phyloP scores from a whole-genome alignment of 2,797 vertebrate species.

The Myiotriccus ornatus region DNA sequence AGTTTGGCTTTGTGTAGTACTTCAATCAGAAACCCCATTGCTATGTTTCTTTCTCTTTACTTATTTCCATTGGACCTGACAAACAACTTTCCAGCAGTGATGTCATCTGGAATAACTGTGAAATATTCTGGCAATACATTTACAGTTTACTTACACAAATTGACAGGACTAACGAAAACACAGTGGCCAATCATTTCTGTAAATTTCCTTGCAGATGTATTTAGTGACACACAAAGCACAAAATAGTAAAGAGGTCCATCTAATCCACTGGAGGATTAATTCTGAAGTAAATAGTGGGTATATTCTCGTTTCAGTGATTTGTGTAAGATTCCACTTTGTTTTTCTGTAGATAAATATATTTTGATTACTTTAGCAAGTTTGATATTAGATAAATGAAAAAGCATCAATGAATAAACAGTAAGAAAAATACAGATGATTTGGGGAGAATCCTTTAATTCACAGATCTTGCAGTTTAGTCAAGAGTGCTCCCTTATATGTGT shows the following conservation, averaged over 20 bases:
- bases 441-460: neutral
- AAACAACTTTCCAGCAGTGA: neutral
- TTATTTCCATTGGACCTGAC: neutral
- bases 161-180: neutral
- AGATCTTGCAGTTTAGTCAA: neutral
- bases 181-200: rapidly evolving
- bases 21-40: neutral
- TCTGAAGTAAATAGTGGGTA: neutral
- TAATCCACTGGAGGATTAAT: neutral
- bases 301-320: neutral
- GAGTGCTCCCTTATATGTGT: neutral
- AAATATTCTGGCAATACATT: neutral
- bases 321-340: neutral
- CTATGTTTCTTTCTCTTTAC: neutral
- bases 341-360: neutral
- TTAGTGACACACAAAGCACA: neutral
- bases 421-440: neutral
- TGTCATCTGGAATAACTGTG: neutral
- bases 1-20: neutral
- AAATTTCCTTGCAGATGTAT: neutral
- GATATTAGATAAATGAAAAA: neutral
- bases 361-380: neutral
- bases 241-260: neutral
- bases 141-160: neutral
- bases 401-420: neutral